Conservation (phyloP, 2,888 invertebrate species). For the Platycheirus rosarum region DNA sequence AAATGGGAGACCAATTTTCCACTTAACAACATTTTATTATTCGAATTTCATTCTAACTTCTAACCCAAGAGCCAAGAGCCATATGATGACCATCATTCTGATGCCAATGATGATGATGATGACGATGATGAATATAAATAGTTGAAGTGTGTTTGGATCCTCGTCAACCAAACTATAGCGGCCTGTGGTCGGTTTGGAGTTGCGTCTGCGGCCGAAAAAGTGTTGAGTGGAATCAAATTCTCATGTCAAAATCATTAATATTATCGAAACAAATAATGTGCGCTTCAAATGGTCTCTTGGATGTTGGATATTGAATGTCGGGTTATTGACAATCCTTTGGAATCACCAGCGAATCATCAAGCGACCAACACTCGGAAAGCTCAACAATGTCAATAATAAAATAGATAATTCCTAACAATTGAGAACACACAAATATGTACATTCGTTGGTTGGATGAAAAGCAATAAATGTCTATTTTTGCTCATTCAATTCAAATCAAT, state of each 20-base stretch:
- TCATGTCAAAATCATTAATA: conserved; percentile 69
- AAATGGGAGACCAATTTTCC: conserved; percentile 71
- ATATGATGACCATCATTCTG: conserved; percentile 10
- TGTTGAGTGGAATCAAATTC: conserved; percentile 62
- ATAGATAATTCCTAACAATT: conserved; percentile 18
- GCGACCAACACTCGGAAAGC: background rate
- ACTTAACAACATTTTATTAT: conserved; percentile 68
- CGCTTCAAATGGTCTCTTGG: conserved; percentile 32
- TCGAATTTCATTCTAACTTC: conserved; percentile 36
- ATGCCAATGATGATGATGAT: conserved; percentile 10
- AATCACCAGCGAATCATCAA: background rate
- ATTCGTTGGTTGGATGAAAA: conserved; percentile 1
- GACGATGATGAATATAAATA: conserved; percentile 57
- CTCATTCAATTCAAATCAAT: conserved; percentile 70
- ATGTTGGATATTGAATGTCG: background rate
- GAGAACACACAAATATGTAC: background rate
- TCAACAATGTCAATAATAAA: conserved; percentile 9
- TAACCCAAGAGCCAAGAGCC: conserved; percentile 24
- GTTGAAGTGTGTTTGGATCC: conserved; percentile 59
- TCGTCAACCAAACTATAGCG: conserved; percentile 41
- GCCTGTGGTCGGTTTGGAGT: conserved; percentile 38
- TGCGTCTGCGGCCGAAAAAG: conserved; percentile 29
- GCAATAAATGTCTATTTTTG: conserved; percentile 66
- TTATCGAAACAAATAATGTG: conserved; percentile 41
- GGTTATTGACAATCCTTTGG: conserved; percentile 36